phyloP scores from a whole-genome alignment of 2,113 vertebrate species.

The Diadophis punctatus region DNA sequence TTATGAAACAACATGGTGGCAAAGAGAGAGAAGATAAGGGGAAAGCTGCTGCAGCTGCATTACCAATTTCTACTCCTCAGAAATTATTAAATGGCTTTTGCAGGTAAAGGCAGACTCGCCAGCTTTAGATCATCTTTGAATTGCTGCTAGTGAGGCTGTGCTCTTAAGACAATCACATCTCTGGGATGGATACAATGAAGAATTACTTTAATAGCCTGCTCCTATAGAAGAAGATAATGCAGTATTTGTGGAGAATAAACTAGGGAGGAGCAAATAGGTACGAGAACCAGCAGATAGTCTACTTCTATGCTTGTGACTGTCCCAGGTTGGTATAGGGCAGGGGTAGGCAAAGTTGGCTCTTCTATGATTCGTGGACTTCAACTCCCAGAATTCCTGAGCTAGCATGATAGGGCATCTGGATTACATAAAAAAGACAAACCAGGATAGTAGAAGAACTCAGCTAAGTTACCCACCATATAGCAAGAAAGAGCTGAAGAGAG shows the following conservation, averaged over 20 bases:
- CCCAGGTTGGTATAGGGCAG: background rate
- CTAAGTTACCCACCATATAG: background rate
- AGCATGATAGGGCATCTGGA: background rate
- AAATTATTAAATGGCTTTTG: background rate
- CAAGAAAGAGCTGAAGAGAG: background rate
- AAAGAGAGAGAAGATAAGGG: background rate
- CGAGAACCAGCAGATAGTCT: background rate
- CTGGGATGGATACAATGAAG: background rate
- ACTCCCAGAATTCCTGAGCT: too few relatives aligned
- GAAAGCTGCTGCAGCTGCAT: background rate
- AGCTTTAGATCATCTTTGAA: background rate
- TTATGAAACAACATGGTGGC: background rate
- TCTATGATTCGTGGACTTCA: too few relatives aligned
- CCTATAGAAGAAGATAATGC: background rate
- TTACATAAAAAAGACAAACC: background rate
- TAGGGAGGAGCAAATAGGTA: background rate
- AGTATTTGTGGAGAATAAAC: background rate
- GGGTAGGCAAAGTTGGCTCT: too few relatives aligned
- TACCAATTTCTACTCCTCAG: background rate
- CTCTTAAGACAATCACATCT: background rate
- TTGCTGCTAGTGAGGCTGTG: background rate
- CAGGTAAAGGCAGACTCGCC: background rate
- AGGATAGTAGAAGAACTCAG: background rate
- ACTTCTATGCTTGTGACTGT: background rate
- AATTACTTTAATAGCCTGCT: background rate